phyloP scores from a whole-genome alignment of 2,113 vertebrate genomes.

The Sialia sialis region DNA sequence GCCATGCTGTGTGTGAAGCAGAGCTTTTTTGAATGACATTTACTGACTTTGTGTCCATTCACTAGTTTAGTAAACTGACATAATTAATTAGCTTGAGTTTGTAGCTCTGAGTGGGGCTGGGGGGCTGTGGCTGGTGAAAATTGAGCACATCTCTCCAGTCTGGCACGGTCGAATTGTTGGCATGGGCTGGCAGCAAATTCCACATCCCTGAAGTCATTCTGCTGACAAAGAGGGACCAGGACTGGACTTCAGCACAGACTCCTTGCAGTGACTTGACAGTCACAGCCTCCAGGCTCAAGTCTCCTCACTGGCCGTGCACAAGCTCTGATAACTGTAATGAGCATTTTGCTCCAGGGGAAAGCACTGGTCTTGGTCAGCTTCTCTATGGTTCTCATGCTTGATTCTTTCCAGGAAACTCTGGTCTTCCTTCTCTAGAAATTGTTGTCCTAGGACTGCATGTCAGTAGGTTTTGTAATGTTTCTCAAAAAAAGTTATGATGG shows the following conservation, averaged over 20 bases:
- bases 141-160: background rate
- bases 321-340: background rate
- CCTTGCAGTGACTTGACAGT: background rate
- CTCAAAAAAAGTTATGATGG: background rate
- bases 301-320: background rate
- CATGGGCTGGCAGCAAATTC: background rate
- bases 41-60: background rate
- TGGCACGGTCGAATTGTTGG: rapidly evolving
- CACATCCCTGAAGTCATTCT: background rate
- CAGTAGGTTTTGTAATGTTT: background rate
- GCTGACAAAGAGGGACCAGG: background rate
- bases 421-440: background rate
- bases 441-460: background rate
- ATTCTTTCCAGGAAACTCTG: background rate
- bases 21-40: background rate
- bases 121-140: background rate
- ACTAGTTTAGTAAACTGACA: background rate
- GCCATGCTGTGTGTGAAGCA: background rate
- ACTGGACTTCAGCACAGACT: background rate
- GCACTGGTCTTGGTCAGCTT: background rate
- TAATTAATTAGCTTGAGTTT: background rate
- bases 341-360: background rate
- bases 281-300: background rate
- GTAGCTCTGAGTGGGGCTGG: background rate
- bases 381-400: background rate